A percentile compares a stretch with the other conserved stretches of the same genome.
These are phyloP conservation scores for Ophion costatus DNA, from an alignment of 2,888 invertebrate genomes.

Conservation along the genomic window DNA sequence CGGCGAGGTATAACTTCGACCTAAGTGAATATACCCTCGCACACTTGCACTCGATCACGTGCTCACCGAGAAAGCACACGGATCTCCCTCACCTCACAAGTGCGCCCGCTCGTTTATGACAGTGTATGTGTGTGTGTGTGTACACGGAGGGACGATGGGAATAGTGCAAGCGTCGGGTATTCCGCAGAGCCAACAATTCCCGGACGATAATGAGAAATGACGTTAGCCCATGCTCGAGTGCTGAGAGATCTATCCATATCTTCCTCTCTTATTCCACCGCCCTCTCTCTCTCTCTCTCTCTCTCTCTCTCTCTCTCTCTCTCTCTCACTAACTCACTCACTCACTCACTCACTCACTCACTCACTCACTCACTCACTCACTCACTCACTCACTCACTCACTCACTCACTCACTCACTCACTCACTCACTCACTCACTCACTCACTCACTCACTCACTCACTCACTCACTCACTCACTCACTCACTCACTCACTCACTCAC, in stretches of 20 bases:
- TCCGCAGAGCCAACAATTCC: conserved; percentile 64
- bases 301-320: conserved; percentile 13
- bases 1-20: conserved; percentile 51
- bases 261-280: not conserved
- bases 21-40: conserved; percentile 56
- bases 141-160: conserved; percentile 23
- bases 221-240: conserved; percentile 61
- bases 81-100: not conserved
- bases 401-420: conserved; percentile 10
- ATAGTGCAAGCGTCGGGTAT: conserved; percentile 53
- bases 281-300: conserved; percentile 17
- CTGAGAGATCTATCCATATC: conserved; percentile 45
- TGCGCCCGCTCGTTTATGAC: not conserved
- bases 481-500: conserved; percentile 7
- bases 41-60: conserved; percentile 45
- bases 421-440: conserved; percentile 18
- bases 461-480: conserved; percentile 8
- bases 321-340: conserved; percentile 14
- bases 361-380: conserved; percentile 14
- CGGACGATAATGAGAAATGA: conserved; percentile 66
- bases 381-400: conserved; percentile 10
- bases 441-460: conserved; percentile 1
- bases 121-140: conserved; percentile 16
- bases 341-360: conserved; percentile 9
- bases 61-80: conserved; percentile 28